Evolutionary conservation across 2,888 invertebrate genomes (phyloP).

Genomic region (Ectemnius continuus): DNA sequence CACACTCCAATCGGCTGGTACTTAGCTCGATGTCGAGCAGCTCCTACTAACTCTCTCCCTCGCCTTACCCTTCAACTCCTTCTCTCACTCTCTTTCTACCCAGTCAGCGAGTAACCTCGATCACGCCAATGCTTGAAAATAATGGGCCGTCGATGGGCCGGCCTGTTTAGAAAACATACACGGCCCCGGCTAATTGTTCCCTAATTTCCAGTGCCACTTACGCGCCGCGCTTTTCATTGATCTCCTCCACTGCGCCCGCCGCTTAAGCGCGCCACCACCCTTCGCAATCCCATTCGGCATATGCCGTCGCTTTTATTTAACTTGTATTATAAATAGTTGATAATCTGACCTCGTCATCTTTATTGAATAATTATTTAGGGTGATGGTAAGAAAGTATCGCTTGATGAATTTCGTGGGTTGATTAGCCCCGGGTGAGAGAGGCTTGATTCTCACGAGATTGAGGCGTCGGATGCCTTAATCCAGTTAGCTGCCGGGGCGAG

Average conservation of each 20-base stretch:
- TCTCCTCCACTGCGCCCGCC: slow-evolving; percentile 11
- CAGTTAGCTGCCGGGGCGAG: slow-evolving; percentile 34
- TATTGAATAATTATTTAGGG: not conserved
- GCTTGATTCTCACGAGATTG: not conserved
- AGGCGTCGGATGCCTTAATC: slow-evolving; percentile 55
- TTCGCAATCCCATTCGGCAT: slow-evolving; percentile 9
- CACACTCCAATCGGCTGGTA: slow-evolving; percentile 50
- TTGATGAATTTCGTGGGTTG: not conserved
- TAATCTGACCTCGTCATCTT: not conserved
- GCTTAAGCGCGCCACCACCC: slow-evolving; percentile 7
- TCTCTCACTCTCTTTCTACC: too few species aligned
- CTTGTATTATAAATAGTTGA: not conserved
- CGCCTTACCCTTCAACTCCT: too few species aligned
- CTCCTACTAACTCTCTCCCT: not conserved
- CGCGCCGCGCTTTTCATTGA: slow-evolving; percentile 15
- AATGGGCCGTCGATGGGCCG: slow-evolving; percentile 65
- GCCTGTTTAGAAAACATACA: slow-evolving; percentile 73
- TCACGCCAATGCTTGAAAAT: slow-evolving; percentile 69
- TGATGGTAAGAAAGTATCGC: too few species aligned
- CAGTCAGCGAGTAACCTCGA: slow-evolving; percentile 35
- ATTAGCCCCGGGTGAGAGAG: slow-evolving; percentile 18
- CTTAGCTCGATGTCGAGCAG: slow-evolving; percentile 29
- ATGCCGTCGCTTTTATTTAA: not conserved
- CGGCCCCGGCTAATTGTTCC: slow-evolving; percentile 74
- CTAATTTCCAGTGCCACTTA: slow-evolving; percentile 73